Percentiles rank a stretch among this genome's conserved stretches.
Evolutionary conservation across 2,113 vertebrate genomes (phyloP).

Genomic region (Hirundichthys speculiger): DNA sequence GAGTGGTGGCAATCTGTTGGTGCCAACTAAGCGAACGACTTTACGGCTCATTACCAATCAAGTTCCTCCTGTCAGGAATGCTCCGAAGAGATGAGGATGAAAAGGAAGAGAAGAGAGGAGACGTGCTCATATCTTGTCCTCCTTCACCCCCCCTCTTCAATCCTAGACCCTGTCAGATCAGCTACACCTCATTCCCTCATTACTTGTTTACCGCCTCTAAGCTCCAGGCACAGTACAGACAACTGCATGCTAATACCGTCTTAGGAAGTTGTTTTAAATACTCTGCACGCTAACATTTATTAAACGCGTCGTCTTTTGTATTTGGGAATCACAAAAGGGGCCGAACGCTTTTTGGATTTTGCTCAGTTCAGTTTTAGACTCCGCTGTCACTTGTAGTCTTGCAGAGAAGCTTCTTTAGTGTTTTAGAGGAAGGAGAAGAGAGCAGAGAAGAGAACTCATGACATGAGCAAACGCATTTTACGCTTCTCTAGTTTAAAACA

Average conservation of each 20-base stretch:
- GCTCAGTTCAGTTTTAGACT: conserved; percentile 4
- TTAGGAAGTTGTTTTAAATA: conserved; percentile 36
- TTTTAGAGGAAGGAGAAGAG: conserved; percentile 33
- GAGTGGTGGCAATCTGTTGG: conserved; percentile 76
- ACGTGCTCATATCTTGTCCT: conserved; percentile 24
- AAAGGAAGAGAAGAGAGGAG: conserved; percentile 52
- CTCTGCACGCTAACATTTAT: conserved; percentile 26
- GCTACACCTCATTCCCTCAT: conserved; percentile 56
- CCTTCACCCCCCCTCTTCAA: conserved; percentile 37
- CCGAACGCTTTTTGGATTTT: conserved; percentile 2
- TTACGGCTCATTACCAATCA: conserved; percentile 78
- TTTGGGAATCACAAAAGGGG: conserved; percentile 15
- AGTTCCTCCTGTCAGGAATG: conserved; percentile 70
- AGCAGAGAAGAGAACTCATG: conserved; percentile 20
- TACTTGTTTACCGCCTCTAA: conserved; percentile 46
- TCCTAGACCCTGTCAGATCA: conserved; percentile 60
- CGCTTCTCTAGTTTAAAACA: conserved; percentile 32
- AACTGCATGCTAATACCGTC: conserved; percentile 38
- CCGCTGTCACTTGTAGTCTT: conserved; percentile 12
- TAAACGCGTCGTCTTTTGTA: conserved; percentile 13
- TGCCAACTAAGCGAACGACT: conserved; percentile 67
- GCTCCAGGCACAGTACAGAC: conserved; percentile 56
- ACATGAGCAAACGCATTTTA: conserved; percentile 33
- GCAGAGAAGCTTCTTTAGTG: background rate
- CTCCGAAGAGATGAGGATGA: conserved; percentile 45